A percentile compares a stretch with the other conserved stretches of the same genome.
These are phyloP conservation scores for Strigamia crassipes DNA, from an alignment of 2,888 invertebrate genomes.

Conservation along the genomic window DNA sequence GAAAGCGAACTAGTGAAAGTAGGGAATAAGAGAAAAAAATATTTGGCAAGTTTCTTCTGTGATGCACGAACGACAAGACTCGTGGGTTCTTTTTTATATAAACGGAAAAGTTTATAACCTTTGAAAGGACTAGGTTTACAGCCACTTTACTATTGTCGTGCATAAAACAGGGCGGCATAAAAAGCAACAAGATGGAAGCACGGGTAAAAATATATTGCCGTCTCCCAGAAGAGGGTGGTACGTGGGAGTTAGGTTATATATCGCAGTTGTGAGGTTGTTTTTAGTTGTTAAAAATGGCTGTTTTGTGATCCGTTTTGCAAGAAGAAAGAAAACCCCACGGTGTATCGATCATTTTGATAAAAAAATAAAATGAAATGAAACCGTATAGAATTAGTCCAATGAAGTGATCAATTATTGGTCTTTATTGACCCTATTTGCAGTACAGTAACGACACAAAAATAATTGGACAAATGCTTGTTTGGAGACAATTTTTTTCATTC, in stretches of 20 bases:
- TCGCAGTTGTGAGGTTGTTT: constrained; percentile 24
- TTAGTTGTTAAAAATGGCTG: constrained; percentile 29
- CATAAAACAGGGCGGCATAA: constrained; percentile 37
- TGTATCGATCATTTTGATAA: neutral
- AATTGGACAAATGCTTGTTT: too few species aligned
- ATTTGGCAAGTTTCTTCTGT: constrained; percentile 23
- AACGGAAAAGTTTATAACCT: constrained; percentile 42
- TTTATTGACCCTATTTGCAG: too few species aligned
- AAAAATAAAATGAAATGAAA: neutral
- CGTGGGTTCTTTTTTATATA: constrained; percentile 36
- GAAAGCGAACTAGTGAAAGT: constrained; percentile 31
- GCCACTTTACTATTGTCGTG: constrained; percentile 42
- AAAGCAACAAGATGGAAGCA: constrained; percentile 34
- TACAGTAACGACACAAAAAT: too few species aligned
- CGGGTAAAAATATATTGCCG: constrained; percentile 24
- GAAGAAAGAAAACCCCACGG: neutral
- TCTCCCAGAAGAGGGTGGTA: constrained; percentile 15
- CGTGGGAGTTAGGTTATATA: neutral
- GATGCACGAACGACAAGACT: constrained; percentile 42
- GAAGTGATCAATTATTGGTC: too few species aligned
- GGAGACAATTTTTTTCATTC: too few species aligned
- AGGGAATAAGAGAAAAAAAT: constrained; percentile 36
- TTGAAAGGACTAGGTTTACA: constrained; percentile 35
- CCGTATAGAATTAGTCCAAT: too few species aligned
- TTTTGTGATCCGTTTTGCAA: neutral